Evolutionary conservation across 92 coral and sea anemone species (phyloP).

Genomic region (Epizoanthus ramosus): DNA sequence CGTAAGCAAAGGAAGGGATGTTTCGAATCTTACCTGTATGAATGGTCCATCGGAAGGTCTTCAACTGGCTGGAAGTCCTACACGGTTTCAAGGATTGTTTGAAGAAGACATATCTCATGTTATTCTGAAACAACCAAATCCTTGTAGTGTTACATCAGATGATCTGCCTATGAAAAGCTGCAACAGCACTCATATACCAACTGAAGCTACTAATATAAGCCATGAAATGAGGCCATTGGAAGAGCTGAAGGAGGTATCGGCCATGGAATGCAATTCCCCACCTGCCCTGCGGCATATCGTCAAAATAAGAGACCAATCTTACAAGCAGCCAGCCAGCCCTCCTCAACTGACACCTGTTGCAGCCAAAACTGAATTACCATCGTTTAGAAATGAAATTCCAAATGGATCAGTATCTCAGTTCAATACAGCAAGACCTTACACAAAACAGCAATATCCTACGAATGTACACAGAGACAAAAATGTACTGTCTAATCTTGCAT

Average conservation of each 20-base stretch:
- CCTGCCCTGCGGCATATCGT: slow-evolving; percentile 30
- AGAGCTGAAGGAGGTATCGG: background rate
- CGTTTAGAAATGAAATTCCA: background rate
- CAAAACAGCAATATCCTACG: background rate
- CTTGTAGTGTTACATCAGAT: background rate
- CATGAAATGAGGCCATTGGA: background rate
- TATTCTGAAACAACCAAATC: slow-evolving; percentile 32
- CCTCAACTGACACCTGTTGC: slow-evolving; percentile 35
- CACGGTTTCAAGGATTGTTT: slow-evolving; percentile 25
- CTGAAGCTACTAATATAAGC: background rate
- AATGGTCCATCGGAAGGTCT: slow-evolving; percentile 14
- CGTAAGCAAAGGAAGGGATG: background rate
- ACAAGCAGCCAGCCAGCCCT: slow-evolving; percentile 9
- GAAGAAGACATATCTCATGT: slow-evolving; percentile 38
- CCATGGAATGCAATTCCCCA: background rate
- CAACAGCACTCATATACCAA: background rate
- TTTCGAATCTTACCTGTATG: background rate
- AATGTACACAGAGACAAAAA: background rate
- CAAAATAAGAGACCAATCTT: slow-evolving; percentile 1
- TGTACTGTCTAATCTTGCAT: background rate
- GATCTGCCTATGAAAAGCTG: background rate
- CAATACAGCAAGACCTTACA: background rate
- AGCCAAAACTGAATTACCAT: slow-evolving; percentile 8
- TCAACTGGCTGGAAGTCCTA: slow-evolving; percentile 31
- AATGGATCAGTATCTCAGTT: background rate